A percentile compares a stretch with the other conserved stretches of the same genome.
Evolutionary conservation across 2,888 invertebrate genomes (phyloP).

Genomic region (Lymantria monacha): DNA sequence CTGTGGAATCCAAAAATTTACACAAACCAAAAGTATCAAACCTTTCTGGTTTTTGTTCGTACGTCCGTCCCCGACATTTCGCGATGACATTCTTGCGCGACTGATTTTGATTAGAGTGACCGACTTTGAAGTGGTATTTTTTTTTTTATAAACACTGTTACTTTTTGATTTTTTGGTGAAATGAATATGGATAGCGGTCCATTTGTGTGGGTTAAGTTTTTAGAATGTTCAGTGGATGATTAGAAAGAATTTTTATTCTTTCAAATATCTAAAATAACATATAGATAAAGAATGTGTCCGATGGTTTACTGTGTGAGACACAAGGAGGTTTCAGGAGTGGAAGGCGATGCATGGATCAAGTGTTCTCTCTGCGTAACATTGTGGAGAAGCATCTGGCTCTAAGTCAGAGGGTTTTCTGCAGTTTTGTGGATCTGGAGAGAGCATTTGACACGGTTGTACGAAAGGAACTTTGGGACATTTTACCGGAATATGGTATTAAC

Average conservation of each 20-base stretch:
- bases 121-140: slow-evolving; percentile 15
- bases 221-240: slow-evolving; percentile 4
- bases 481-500: too few relatives aligned
- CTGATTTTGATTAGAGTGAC: slow-evolving; percentile 65
- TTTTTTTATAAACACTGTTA: slow-evolving; percentile 6
- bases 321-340: too few relatives aligned
- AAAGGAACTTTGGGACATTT: too few relatives aligned
- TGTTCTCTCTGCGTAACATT: too few relatives aligned
- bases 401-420: too few relatives aligned
- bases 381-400: too few relatives aligned
- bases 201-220: not conserved
- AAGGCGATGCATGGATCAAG: too few relatives aligned
- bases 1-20: slow-evolving; percentile 69
- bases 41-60: slow-evolving; percentile 66
- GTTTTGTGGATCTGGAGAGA: too few relatives aligned
- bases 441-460: too few relatives aligned
- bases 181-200: slow-evolving; percentile 32
- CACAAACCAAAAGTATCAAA: slow-evolving; percentile 72
- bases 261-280: not conserved
- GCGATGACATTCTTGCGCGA: slow-evolving; percentile 65
- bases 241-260: not conserved
- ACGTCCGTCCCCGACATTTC: slow-evolving; percentile 47
- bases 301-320: too few relatives aligned
- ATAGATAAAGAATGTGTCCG: too few relatives aligned
- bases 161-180: slow-evolving; percentile 29